Conservation (phyloP, 2,888 invertebrate genomes). For the Yponomeuta cagnagella region DNA sequence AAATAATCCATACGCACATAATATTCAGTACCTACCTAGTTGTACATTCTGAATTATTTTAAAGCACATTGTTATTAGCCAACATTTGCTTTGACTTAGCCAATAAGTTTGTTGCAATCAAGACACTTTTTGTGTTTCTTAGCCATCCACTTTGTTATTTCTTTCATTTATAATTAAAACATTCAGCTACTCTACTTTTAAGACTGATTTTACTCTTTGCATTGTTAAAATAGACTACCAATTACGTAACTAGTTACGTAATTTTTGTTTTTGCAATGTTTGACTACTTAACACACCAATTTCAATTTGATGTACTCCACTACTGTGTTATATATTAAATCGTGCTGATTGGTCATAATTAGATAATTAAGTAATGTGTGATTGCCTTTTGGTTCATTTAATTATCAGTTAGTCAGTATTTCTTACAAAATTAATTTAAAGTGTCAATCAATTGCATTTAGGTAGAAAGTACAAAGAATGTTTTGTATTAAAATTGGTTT, state of each 20-base stretch:
- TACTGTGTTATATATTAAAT: too few relatives aligned
- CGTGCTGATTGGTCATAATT: too few relatives aligned
- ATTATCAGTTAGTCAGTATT: background rate
- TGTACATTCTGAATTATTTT: background rate
- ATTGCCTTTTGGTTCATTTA: too few relatives aligned
- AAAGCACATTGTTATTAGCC: background rate
- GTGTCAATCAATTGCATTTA: conserved; percentile 18
- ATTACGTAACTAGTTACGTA: background rate
- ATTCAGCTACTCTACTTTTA: too few relatives aligned
- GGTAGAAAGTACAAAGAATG: conserved; percentile 14
- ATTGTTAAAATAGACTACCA: background rate
- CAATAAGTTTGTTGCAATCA: background rate
- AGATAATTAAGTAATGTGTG: too few relatives aligned
- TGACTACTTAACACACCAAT: too few relatives aligned
- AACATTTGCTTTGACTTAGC: background rate
- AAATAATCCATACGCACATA: background rate
- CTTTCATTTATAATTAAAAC: too few relatives aligned
- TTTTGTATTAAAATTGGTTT: conserved; percentile 4
- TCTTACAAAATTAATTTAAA: conserved; percentile 10
- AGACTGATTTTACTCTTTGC: background rate
- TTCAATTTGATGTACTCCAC: too few relatives aligned
- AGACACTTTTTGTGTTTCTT: too few relatives aligned
- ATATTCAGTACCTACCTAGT: background rate
- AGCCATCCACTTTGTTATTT: too few relatives aligned
- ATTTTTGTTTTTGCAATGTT: too few relatives aligned